These are phyloP conservation scores for Tapirus terrestris DNA, from an alignment of 2,113 vertebrate genomes.

Conservation along the genomic window DNA sequence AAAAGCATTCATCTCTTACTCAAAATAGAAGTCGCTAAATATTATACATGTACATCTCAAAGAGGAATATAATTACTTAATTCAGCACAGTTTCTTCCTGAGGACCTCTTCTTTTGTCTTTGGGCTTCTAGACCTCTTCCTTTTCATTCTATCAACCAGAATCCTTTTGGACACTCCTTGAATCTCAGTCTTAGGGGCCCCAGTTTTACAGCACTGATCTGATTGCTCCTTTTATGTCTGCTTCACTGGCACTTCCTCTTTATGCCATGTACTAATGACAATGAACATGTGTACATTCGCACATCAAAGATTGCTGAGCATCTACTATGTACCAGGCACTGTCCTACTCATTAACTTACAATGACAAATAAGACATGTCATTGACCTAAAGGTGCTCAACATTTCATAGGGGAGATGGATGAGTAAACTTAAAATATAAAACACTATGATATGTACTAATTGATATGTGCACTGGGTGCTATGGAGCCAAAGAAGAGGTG, in stretches of 20 bases:
- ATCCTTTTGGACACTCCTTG: neutral
- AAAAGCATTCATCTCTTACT: neutral
- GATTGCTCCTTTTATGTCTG: neutral
- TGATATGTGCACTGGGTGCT: neutral
- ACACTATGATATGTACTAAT: neutral
- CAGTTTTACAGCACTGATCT: neutral
- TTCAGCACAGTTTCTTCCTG: neutral
- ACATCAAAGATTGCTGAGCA: neutral
- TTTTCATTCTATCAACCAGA: neutral
- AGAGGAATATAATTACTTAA: conserved; percentile 25
- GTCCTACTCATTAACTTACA: neutral
- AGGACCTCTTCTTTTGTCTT: neutral
- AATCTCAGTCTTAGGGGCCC: neutral
- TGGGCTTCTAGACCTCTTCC: neutral
- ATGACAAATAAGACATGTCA: neutral
- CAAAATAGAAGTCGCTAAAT: conserved; percentile 49
- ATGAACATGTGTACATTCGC: neutral
- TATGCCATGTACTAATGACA: neutral
- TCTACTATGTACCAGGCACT: neutral
- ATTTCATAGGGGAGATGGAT: neutral
- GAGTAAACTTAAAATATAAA: conserved; percentile 37
- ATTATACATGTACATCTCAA: neutral
- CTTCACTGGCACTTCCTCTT: neutral
- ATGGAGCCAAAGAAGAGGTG: neutral
- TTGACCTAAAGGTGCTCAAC: neutral